These are phyloP conservation scores for Aleiodes leptofemur DNA, from an alignment of 2,888 invertebrate genomes.

Conservation along the genomic window DNA sequence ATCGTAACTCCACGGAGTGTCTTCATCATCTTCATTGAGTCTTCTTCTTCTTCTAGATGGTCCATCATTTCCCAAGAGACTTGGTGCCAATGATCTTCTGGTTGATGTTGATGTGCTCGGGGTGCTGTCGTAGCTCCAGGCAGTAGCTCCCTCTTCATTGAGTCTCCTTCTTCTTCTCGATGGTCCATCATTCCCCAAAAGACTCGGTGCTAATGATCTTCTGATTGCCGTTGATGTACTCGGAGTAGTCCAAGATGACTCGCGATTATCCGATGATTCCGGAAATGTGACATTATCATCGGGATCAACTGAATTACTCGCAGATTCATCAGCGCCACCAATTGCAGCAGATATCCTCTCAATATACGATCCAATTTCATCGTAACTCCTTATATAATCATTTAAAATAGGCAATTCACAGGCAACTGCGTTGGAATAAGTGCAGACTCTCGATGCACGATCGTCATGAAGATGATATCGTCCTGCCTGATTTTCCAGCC, in stretches of 20 bases:
- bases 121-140: slow-evolving; percentile 43
- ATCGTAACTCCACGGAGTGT: slow-evolving; percentile 45
- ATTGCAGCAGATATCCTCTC: too few species aligned
- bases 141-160: slow-evolving; percentile 33
- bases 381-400: too few species aligned
- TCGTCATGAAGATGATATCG: too few species aligned
- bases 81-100: background rate
- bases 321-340: too few species aligned
- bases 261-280: too few species aligned
- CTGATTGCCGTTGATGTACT: slow-evolving; percentile 3
- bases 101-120: background rate
- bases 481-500: too few species aligned
- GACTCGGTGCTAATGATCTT: slow-evolving; percentile 25
- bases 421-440: too few species aligned
- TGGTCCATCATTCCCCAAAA: slow-evolving; percentile 50
- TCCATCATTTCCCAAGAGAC: slow-evolving; percentile 49
- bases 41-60: slow-evolving; percentile 56
- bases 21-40: slow-evolving; percentile 37
- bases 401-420: too few species aligned
- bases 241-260: background rate
- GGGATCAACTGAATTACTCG: slow-evolving; percentile 2
- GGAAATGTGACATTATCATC: slow-evolving; percentile 21
- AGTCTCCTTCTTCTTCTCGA: slow-evolving; percentile 55
- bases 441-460: too few species aligned
- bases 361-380: too few species aligned